Conservation (phyloP, 2,797 vertebrate species). For the Tinamus major region DNA sequence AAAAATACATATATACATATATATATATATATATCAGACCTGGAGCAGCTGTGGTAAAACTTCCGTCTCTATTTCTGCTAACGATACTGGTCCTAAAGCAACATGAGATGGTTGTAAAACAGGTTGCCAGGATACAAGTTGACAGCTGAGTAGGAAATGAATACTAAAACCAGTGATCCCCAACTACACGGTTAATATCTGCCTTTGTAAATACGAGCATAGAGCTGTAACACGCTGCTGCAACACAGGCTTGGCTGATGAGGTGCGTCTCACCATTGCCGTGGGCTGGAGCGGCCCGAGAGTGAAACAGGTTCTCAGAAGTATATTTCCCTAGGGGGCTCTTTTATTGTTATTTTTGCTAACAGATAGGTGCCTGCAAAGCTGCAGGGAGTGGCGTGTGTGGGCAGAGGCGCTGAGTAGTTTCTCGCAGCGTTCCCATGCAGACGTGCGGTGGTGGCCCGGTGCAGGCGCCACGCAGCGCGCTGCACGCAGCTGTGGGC, state of each 20-base stretch:
- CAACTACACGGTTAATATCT: not conserved
- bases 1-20: too few species aligned
- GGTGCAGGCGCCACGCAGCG: not conserved
- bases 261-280: constrained; percentile 10
- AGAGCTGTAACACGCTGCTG: not conserved
- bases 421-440: constrained; percentile 32
- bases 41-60: not conserved
- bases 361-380: constrained; percentile 45
- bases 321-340: constrained; percentile 43
- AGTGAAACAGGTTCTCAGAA: constrained; percentile 47
- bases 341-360: constrained; percentile 69
- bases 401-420: constrained; percentile 37
- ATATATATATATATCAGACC: not conserved
- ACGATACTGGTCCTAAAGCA: not conserved
- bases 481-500: not conserved
- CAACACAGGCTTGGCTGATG: not conserved
- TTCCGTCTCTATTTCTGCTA: not conserved
- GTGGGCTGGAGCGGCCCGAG: not conserved
- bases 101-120: not conserved
- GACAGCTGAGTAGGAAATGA: not conserved
- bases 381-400: constrained; percentile 51
- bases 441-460: not conserved
- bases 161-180: not conserved
- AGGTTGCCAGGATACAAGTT: not conserved
- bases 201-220: not conserved